These are phyloP conservation scores for Carlito syrichta DNA, from an alignment of 2,113 vertebrate genomes.

Conservation along the genomic window DNA sequence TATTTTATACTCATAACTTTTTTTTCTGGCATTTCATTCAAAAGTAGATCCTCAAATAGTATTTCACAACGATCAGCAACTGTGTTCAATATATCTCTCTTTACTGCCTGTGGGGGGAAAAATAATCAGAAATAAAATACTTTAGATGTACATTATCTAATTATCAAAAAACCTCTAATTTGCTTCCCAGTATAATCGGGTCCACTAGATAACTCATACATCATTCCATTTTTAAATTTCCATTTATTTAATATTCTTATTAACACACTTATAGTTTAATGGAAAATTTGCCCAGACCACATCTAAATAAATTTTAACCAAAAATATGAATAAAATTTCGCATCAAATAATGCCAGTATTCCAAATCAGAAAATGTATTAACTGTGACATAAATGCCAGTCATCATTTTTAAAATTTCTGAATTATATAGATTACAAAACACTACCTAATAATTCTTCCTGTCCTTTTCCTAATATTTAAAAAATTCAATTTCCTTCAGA, in stretches of 20 bases:
- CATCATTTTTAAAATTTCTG: background rate
- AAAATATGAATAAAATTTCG: background rate
- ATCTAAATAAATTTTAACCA: conserved; percentile 27
- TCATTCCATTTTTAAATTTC: background rate
- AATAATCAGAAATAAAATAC: conserved; percentile 45
- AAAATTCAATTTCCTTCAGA: background rate
- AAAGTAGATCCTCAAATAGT: conserved; percentile 91
- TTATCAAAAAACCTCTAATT: background rate
- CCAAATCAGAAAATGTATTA: background rate
- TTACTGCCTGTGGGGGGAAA: conserved; percentile 86
- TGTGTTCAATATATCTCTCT: conserved; percentile 93
- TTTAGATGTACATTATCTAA: background rate
- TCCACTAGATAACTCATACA: background rate
- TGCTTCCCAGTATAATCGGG: background rate
- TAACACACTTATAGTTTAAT: conserved; percentile 4
- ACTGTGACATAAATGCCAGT: background rate
- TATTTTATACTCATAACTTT: conserved; percentile 74
- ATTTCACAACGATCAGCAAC: conserved; percentile 91
- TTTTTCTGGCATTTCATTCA: conserved; percentile 82
- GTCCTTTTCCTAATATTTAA: background rate
- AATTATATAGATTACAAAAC: background rate
- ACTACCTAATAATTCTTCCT: background rate
- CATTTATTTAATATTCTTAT: background rate
- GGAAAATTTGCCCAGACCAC: conserved; percentile 1
- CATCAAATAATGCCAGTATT: background rate